Evolutionary conservation across 2,888 invertebrate species (phyloP).

Genomic region (Saturnia pavonia): DNA sequence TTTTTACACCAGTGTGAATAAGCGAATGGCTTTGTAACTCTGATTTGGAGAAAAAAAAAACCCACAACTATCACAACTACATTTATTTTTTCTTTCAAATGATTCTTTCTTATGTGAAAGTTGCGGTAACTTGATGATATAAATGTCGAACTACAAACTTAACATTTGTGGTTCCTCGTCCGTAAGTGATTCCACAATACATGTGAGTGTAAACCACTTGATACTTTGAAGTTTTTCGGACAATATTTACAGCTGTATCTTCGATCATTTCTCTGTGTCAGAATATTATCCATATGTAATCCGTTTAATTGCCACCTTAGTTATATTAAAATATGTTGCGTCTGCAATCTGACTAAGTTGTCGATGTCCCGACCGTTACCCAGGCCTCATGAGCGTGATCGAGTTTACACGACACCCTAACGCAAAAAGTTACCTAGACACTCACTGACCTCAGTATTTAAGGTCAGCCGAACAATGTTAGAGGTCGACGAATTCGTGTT

Average conservation of each 20-base stretch:
- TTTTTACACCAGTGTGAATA: constrained; percentile 75
- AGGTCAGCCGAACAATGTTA: constrained; percentile 17
- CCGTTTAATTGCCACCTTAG: too few relatives aligned
- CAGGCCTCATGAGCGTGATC: constrained; percentile 8
- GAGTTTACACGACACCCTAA: constrained; percentile 7
- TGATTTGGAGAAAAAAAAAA: constrained; percentile 75
- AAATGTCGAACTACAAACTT: constrained; percentile 73
- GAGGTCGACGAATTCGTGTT: constrained; percentile 31
- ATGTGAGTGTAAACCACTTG: constrained; percentile 71
- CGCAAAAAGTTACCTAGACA: constrained; percentile 15
- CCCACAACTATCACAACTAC: constrained; percentile 70
- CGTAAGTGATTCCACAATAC: constrained; percentile 75
- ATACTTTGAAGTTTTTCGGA: constrained; percentile 76
- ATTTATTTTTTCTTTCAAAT: constrained; percentile 76
- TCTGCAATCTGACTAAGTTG: too few relatives aligned
- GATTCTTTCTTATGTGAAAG: constrained; percentile 72
- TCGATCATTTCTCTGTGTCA: constrained; percentile 66
- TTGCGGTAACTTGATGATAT: constrained; percentile 73
- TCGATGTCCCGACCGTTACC: background rate
- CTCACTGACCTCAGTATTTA: constrained; percentile 14
- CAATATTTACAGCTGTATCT: constrained; percentile 74
- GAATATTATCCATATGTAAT: constrained; percentile 73
- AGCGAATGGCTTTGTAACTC: constrained; percentile 71
- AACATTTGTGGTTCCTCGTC: constrained; percentile 73
- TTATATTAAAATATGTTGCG: too few relatives aligned